Evolutionary conservation across 2,888 invertebrate species (phyloP), one percentile per base, ranked within the genome.

Genomic region (Drosophila nigritarsus): DNA sequence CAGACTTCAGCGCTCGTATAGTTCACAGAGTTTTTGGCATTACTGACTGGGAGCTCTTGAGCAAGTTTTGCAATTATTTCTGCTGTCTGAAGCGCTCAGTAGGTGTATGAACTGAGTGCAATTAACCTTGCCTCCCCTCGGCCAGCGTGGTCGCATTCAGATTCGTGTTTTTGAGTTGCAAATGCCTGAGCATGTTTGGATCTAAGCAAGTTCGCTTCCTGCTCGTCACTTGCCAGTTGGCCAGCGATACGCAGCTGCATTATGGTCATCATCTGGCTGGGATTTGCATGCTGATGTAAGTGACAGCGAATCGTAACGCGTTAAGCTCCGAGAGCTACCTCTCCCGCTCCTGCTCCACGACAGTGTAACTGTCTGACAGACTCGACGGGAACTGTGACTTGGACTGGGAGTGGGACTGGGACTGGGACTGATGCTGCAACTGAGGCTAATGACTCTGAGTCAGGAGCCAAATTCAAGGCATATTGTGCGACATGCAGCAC

Each of bases 401-500:
- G 32, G 50, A 45, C 34, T 45, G 50, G 34, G 32, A 27, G 49
- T 24, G 45, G n/a, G 42, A 45, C 34, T 45, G 45, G 34, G 32
- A 27, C 53, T 24, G 45, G n/a, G 42, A 36, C 59, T 38, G 15
- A n/a, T 42, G 24, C 63, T 63, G 69, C 27, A 68, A 56, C 66
- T 65, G 49, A 58, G 79, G 82, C 74, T 79, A 79, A 79, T 79
- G 83, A 79, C 75, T 73, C 58, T 34, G n/a, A 40, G 60, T 20
- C 59, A 49, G 62, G 70, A 79, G 65, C 80, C 81, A 77, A 80
- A 83, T 83, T 80, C 65, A 34, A 63, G 81, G 81, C 80, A 80
- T 76, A 76, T 83, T 83, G 76, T 65, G 64, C 60, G 55, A 61
- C 51, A 65, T 55, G 62, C 58, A 65, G 55, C 65, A 65, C 65